phyloP scores from a whole-genome alignment of 2,888 invertebrate species.

The Cryptus armator region DNA sequence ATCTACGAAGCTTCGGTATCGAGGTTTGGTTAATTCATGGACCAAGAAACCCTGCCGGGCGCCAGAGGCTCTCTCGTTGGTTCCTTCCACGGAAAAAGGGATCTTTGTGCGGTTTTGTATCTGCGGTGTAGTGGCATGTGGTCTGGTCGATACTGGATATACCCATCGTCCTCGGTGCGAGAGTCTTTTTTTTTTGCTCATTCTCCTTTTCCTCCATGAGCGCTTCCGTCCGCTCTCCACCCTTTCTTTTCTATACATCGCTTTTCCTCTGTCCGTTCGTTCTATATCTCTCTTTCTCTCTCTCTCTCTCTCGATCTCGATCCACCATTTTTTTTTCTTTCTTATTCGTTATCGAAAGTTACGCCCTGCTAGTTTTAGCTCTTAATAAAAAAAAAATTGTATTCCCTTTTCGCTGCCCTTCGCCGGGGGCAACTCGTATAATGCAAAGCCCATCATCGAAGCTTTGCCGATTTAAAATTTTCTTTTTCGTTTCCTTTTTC shows the following conservation, averaged over 20 bases:
- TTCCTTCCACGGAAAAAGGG: constrained; percentile 31
- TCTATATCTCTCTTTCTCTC: neutral
- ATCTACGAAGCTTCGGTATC: constrained; percentile 73
- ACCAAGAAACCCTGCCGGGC: constrained; percentile 28
- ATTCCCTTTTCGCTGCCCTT: constrained; percentile 4
- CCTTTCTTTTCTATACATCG: neutral
- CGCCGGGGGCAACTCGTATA: neutral
- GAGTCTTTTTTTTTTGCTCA: constrained; percentile 28
- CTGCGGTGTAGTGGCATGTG: constrained; percentile 31
- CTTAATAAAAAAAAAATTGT: constrained; percentile 37
- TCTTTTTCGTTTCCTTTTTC: neutral
- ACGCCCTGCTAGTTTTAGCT: constrained; percentile 26
- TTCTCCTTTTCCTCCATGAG: constrained; percentile 33
- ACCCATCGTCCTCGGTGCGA: neutral
- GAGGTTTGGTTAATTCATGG: constrained; percentile 80
- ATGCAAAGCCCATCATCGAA: neutral
- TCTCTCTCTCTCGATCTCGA: too few species aligned
- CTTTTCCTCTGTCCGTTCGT: neutral
- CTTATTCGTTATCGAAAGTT: constrained; percentile 15
- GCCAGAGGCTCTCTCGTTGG: neutral
- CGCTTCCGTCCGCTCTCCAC: constrained; percentile 1
- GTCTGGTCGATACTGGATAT: constrained; percentile 32
- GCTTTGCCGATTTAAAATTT: neutral
- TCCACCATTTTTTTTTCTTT: neutral
- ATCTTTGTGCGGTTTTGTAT: constrained; percentile 21